Evolutionary conservation across 2,797 vertebrate genomes (phyloP), one percentile per base, ranked within the genome.

Genomic region (Buphagus erythrorhynchus): DNA sequence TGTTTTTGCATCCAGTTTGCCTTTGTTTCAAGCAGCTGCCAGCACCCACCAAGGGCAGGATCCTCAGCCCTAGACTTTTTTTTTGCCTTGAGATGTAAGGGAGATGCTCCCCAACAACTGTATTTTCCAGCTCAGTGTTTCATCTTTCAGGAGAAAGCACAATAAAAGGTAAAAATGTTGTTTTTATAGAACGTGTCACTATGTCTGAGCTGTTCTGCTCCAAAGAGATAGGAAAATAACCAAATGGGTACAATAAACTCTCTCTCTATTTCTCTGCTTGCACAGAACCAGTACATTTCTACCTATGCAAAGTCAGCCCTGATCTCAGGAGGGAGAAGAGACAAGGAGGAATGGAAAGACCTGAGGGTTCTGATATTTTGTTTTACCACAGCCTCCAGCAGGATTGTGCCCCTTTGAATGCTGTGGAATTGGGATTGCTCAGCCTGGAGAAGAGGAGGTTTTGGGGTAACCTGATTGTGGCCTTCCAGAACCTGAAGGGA

Each of bases 1-100:
- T 33, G 6, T 58, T 72, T n/a, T 62, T 58, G 1, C 9, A 33
- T 33, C 46, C 54, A 66, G 28, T 73, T 59, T 66, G 55, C 28
- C 11, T 20, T 13, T 43, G 35, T 24, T 76, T 65, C 20, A 38
- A 48, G 55, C 54, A 49, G 35, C 42, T 2, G 4, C 59, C 11
- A 38, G 57, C 22, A 16, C 4, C 43, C 26, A 35, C 29, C 20
- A 48, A 22, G 10, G 35, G 14, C 6, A 59, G 8, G 49, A 73
- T 16, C 20, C 65, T 71, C 4, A 2, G 12, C 20, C 22, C 20
- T 2, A 0, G 16, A 42, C n/a, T 25, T 51, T 43, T 12, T 40
- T 31, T 52, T 36, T 36, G 16, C n/a, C 9, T 49, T 52, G 52
- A 63, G 25, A 40, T 18, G 3, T 7, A 48, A 72, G 18, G 26